Base-by-base conservation (phyloP, 2,888 invertebrate species). In the Atethmia centrago region DNA sequence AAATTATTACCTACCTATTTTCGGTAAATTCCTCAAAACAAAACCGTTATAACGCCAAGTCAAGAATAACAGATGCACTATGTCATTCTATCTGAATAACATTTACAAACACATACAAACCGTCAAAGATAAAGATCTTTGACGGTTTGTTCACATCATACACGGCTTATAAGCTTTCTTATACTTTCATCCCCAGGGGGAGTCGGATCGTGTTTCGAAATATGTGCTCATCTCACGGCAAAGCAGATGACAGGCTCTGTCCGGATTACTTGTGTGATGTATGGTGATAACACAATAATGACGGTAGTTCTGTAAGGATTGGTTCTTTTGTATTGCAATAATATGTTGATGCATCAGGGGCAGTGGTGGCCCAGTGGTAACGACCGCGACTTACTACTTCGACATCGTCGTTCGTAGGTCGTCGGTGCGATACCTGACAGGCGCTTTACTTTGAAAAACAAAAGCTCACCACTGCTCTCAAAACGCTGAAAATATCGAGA, bases 251-350 rank as follows among this genome's bases (percentile, higher is more conserved):
- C 71, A 77, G 56, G 49, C 53, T 58, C 31, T 31, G 19, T 12
- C 14, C 31, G 64, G 78, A 80, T 82, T 77, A 68, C 49, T 42
- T 19, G 47, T n/a, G 55, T 68, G 59, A 82, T 77, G 55, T 63
- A 76, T 82, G 64, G 55, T 79, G 76, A 80, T 79, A 80, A 68
- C 67, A 56, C 65, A 62, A 63, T 74, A 10, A 51, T 25, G n/a
- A 53, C n/a, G n/a, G 55, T 66, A 31, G 65, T 47, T 21, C 5
- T 59, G 56, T 14, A 62, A 40, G n/a, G 31, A 25, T 63, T 58
- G 31, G n/a, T 25, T 56, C 42, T 25, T 72, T 72, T 28, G 28
- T 71, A 21, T 45, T 21, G 25, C 45, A 55, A 40, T 47, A 69
- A 55, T 56, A 10, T 21, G 7, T 64, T 51, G 53, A 36, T 31